Conservation (phyloP, 2,797 vertebrate genomes). For the Rachycentron canadum region DNA sequence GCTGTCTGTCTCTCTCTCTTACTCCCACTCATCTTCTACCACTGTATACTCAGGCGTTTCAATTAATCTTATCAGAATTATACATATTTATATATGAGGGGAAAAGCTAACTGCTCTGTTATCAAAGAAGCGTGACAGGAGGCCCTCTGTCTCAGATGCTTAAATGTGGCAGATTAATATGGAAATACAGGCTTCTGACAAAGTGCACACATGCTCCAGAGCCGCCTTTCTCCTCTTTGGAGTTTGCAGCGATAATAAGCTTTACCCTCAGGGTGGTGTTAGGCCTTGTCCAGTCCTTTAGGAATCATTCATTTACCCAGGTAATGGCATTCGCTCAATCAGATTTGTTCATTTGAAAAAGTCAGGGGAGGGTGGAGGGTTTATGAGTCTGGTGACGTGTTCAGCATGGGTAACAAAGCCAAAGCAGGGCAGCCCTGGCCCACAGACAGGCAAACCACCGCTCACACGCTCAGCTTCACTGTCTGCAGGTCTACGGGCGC, state of each 20-base stretch:
- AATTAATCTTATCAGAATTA: constrained; percentile 88
- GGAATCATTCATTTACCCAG: constrained; percentile 85
- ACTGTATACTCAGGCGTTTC: constrained; percentile 83
- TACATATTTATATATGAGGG: constrained; percentile 87
- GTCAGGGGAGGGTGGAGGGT: constrained; percentile 59
- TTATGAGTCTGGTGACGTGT: constrained; percentile 74
- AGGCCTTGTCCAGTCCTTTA: constrained; percentile 81
- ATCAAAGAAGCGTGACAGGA: constrained; percentile 80
- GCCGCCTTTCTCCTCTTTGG: constrained; percentile 67
- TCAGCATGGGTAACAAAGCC: constrained; percentile 68
- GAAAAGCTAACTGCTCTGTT: constrained; percentile 81
- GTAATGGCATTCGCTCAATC: constrained; percentile 84
- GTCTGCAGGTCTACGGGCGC: constrained; percentile 36
- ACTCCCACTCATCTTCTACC: constrained; percentile 62
- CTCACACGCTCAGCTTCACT: constrained; percentile 51
- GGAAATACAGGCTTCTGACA: constrained; percentile 81
- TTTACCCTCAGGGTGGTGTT: constrained; percentile 80
- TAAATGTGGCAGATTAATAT: constrained; percentile 85
- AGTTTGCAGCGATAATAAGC: constrained; percentile 83
- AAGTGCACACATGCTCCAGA: constrained; percentile 69
- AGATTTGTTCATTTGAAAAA: constrained; percentile 83
- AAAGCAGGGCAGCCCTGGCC: constrained; percentile 38
- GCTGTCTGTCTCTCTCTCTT: constrained; percentile 44
- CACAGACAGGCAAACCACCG: constrained; percentile 26
- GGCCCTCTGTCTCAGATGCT: constrained; percentile 79